Percentiles rank a stretch among this genome's conserved stretches.
phyloP scores from a whole-genome alignment of 2,113 vertebrate genomes.

The Trematomus loennbergii region DNA sequence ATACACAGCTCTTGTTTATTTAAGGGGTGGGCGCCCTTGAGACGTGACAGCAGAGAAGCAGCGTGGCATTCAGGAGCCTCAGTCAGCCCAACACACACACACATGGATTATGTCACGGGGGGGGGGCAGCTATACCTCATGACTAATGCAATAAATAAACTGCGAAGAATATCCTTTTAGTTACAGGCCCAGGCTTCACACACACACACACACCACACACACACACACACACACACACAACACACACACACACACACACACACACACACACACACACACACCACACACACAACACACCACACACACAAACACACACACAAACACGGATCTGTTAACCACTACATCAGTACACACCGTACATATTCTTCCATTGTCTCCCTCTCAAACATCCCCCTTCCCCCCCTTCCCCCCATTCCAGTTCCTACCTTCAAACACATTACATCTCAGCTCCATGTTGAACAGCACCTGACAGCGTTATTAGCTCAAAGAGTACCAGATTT shows the following conservation, averaged over 20 bases:
- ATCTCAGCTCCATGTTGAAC: too few relatives aligned
- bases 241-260: neutral
- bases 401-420: too few relatives aligned
- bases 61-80: slow-evolving; percentile 40
- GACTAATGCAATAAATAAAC: slow-evolving; percentile 40
- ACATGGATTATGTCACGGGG: slow-evolving; percentile 26
- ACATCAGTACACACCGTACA: neutral
- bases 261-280: too few relatives aligned
- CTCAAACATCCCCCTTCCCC: too few relatives aligned
- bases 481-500: too few relatives aligned
- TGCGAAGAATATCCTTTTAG: slow-evolving; percentile 26
- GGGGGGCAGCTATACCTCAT: slow-evolving; percentile 6
- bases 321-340: slow-evolving; percentile 6
- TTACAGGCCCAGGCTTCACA: slow-evolving; percentile 12
- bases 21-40: slow-evolving; percentile 23
- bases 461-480: too few relatives aligned
- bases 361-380: too few relatives aligned
- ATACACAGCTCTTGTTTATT: slow-evolving; percentile 5
- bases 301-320: too few relatives aligned
- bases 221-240: neutral
- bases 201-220: neutral
- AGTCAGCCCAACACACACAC: slow-evolving; percentile 4
- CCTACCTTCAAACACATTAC: too few relatives aligned
- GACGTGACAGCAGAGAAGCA: slow-evolving; percentile 37
- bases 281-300: too few relatives aligned